Conservation (phyloP, 2,113 vertebrate genomes). For the Hippotragus niger region DNA sequence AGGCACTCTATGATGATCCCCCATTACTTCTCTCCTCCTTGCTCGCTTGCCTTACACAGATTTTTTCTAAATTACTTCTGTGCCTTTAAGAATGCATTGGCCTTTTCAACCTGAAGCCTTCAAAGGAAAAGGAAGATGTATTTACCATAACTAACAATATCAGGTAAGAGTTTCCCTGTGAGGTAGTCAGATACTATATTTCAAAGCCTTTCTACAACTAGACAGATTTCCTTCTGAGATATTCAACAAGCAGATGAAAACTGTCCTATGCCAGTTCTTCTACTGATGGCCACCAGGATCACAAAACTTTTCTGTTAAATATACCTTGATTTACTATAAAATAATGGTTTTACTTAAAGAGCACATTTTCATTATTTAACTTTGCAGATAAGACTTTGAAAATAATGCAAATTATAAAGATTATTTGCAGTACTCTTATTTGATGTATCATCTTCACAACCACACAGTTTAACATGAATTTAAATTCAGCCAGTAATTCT, state of each 20-base stretch:
- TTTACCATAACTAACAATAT: background rate
- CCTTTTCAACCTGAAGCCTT: background rate
- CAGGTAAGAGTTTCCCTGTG: background rate
- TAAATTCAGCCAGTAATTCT: conserved; percentile 72
- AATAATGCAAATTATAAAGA: conserved; percentile 15
- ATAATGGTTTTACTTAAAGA: conserved; percentile 55
- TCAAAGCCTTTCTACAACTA: background rate
- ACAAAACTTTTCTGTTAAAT: background rate
- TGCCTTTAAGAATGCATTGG: background rate
- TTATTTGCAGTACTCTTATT: conserved; percentile 27
- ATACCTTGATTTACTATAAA: conserved; percentile 58
- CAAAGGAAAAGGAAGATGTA: background rate
- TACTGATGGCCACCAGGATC: background rate
- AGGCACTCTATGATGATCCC: background rate
- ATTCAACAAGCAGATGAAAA: background rate
- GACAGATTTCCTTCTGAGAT: conserved; percentile 23
- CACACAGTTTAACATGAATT: conserved; percentile 61
- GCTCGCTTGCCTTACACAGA: background rate
- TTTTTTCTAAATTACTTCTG: background rate
- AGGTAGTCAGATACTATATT: background rate
- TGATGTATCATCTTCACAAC: conserved; percentile 38
- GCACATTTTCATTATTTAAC: conserved; percentile 49
- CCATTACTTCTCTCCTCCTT: background rate
- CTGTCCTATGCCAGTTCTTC: background rate
- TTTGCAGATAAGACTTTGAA: conserved; percentile 60